Evolutionary conservation across 2,113 vertebrate genomes (phyloP).

Genomic region (Vulpes vulpes): DNA sequence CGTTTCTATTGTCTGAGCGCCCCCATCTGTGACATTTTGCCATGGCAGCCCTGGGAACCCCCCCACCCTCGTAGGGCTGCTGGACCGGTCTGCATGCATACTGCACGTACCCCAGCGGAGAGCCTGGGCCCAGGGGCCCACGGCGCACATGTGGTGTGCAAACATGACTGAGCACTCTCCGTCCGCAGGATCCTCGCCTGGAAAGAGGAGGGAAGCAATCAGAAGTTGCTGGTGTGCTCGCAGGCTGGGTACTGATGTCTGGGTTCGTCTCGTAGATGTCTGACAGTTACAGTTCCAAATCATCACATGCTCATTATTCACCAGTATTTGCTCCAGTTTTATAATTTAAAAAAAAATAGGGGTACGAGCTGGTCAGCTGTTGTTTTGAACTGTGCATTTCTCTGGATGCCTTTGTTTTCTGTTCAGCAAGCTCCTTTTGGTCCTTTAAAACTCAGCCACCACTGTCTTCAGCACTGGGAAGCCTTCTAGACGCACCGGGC

Average conservation of each 20-base stretch:
- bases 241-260: background rate
- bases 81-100: fast-evolving
- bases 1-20: no score
- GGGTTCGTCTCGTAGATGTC: background rate
- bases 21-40: fast-evolving
- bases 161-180: fast-evolving
- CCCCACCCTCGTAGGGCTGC: fast-evolving
- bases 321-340: background rate
- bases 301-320: background rate
- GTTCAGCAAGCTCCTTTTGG: background rate
- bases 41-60: background rate
- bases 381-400: background rate
- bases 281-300: background rate
- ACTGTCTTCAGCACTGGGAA: background rate
- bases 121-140: fast-evolving
- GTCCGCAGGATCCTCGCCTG: fast-evolving
- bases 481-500: background rate
- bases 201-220: background rate
- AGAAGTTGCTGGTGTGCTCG: fast-evolving
- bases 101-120: background rate
- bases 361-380: no score
- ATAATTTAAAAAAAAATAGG: background rate
- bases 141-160: fast-evolving
- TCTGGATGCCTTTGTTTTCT: background rate
- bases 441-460: background rate